A percentile compares a stretch with the other conserved stretches of the same genome.
Conservation (phyloP, 92 coral and sea anemone species). For the Phenganax stokvisi region DNA sequence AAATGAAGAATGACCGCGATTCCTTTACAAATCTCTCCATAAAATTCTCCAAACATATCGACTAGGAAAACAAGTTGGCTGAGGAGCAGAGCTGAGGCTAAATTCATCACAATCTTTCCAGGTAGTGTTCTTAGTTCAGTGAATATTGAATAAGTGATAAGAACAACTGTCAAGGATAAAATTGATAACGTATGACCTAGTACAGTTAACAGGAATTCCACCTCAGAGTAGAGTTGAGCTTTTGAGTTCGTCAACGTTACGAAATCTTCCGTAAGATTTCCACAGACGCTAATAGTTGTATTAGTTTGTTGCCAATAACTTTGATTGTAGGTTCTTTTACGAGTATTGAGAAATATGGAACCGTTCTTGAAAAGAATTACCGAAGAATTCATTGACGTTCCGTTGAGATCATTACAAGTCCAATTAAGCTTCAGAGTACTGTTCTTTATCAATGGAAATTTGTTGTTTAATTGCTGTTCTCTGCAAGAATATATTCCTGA, state of each 20-base stretch:
- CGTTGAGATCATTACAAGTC: conserved; percentile 17
- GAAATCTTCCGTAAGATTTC: conserved; percentile 19
- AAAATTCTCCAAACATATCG: conserved; percentile 7
- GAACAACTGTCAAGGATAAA: conserved; percentile 10
- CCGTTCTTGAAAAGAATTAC: conserved; percentile 19
- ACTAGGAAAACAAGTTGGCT: conserved; percentile 33
- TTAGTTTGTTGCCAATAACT: conserved; percentile 5
- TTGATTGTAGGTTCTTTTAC: conserved; percentile 5
- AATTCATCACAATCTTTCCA: conserved; percentile 42
- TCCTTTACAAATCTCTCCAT: conserved; percentile 8
- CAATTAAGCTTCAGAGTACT: neutral
- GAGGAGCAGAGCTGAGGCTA: conserved; percentile 32
- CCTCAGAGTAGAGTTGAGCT: conserved; percentile 7
- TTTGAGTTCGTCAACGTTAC: neutral
- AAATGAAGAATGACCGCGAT: conserved; percentile 44
- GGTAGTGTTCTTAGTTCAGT: conserved; percentile 39
- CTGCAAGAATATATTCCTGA: neutral
- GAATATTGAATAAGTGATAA: conserved; percentile 24
- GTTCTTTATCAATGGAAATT: neutral
- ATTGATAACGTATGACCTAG: conserved; percentile 39
- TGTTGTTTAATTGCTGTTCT: neutral
- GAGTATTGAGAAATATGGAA: conserved; percentile 34
- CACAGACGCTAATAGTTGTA: conserved; percentile 33
- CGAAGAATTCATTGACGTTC: conserved; percentile 23
- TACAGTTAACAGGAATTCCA: conserved; percentile 24